These are phyloP conservation scores for Charanyca ferruginea DNA, from an alignment of 2,888 invertebrate species.

Conservation along the genomic window DNA sequence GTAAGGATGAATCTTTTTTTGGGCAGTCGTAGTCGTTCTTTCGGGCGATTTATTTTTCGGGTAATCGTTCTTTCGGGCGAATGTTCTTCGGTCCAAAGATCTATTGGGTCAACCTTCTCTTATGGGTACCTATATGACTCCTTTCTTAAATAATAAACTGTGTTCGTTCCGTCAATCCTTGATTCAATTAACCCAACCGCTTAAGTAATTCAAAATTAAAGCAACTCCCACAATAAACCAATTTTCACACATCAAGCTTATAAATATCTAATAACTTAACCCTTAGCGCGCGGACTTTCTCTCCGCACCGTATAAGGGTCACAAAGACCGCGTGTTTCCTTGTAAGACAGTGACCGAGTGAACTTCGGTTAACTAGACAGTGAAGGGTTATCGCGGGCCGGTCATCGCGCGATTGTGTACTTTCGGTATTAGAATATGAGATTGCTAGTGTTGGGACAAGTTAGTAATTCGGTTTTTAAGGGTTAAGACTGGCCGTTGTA, in stretches of 20 bases:
- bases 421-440: conserved; percentile 58
- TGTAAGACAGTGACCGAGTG: conserved; percentile 81
- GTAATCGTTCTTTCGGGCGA: too few relatives aligned
- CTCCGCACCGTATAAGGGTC: conserved; percentile 77
- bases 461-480: conserved; percentile 50
- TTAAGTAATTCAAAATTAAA: conserved; percentile 7
- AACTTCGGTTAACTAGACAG: conserved; percentile 78
- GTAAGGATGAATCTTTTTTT: too few relatives aligned
- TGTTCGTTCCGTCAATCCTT: not conserved
- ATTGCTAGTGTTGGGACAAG: conserved; percentile 56
- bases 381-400: conserved; percentile 77
- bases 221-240: conserved; percentile 28
- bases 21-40: too few relatives aligned
- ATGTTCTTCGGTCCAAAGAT: too few relatives aligned
- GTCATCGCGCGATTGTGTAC: conserved; percentile 73
- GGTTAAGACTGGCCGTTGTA: conserved; percentile 31
- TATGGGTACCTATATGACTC: too few relatives aligned
- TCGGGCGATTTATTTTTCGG: too few relatives aligned
- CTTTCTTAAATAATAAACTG: not conserved
- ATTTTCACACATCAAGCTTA: conserved; percentile 57
- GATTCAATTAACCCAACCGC: not conserved
- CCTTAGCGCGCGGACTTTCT: conserved; percentile 77
- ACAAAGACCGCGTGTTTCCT: conserved; percentile 76
- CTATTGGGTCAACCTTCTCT: not conserved
- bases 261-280: conserved; percentile 70